Base-by-base conservation (phyloP, 2,888 invertebrate genomes). In the Leuctra nigra region DNA sequence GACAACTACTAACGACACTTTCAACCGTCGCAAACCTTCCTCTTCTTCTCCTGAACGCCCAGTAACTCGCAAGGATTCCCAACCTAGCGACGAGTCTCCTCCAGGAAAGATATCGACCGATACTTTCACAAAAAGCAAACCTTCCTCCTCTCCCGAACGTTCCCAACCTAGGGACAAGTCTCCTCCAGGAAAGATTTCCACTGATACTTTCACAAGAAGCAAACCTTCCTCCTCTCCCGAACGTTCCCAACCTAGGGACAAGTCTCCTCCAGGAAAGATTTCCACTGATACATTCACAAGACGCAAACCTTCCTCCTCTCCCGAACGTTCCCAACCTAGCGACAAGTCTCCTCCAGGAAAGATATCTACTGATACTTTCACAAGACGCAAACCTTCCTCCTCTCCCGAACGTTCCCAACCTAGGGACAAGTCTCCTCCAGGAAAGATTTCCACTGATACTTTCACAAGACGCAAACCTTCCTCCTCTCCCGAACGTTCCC, bases 11-110 rank as follows among this genome's bases (percentile, higher is more conserved):
- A 41, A 41, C 11, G n/a, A n/a, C n/a, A 55, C 55, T 2, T 29
- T 47, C 22, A 33, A 29, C 20, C 25, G 41, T 14, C 18, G 33
- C 29, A n/a, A n/a, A n/a, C 46, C 46, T 13, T 22, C 25, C n/a
- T 57, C 57, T 2, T 57, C 57, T 2, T 46, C 48, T 13, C 57
- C 53, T 6, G 57, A 46, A 53, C 25, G 38, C 18, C 33, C 48
- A 16, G 11, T 11, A 7, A 29, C 33, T 18, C 33, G 35, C 11
- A 50, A 50, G 22, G 29, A 33, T 9, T 9, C 16, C 20, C 20
- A 33, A 7, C 16, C 35, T 2, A 35, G 13, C 1, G 35, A 33
- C 35, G 35, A 35, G 35, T 23, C 50, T 4, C 20, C 16, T 14
- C 2, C 33, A 16, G 35, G 22, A 11, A 44, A 23, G 23, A 13